A percentile compares a stretch with the other conserved stretches of the same genome.
These are phyloP conservation scores for Thera obeliscata DNA, from an alignment of 2,888 invertebrate genomes.

Conservation along the genomic window DNA sequence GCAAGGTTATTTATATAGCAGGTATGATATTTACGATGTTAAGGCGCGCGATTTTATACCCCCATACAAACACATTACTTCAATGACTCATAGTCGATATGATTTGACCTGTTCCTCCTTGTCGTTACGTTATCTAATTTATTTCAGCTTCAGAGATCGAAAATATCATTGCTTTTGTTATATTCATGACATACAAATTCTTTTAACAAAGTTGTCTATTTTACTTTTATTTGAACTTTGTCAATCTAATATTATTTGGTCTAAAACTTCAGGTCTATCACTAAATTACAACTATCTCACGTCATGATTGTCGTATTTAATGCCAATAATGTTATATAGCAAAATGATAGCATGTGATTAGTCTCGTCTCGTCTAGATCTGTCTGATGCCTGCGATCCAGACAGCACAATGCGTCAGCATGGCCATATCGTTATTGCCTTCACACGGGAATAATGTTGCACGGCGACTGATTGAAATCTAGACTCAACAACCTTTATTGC, in stretches of 20 bases:
- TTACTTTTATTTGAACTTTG: not conserved
- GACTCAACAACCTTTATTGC: not conserved
- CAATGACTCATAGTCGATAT: conserved; percentile 12
- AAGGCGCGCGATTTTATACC: conserved; percentile 10
- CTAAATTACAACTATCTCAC: not conserved
- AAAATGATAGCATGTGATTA: not conserved
- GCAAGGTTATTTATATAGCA: not conserved
- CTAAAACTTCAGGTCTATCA: not conserved
- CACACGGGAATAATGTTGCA: not conserved
- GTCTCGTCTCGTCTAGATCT: not conserved
- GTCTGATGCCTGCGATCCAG: not conserved
- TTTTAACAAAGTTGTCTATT: not conserved
- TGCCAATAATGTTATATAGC: not conserved
- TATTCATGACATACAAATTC: not conserved
- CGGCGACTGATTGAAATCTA: no score
- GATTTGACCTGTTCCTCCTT: conserved; percentile 6
- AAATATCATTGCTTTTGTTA: not conserved
- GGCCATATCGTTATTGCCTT: not conserved
- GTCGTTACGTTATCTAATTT: not conserved
- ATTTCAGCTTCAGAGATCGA: not conserved
- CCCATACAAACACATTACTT: conserved; percentile 1
- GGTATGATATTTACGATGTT: conserved; percentile 7
- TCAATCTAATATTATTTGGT: no score
- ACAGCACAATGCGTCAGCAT: conserved; percentile 3
- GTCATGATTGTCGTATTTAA: not conserved